Conservation (phyloP, 2,797 vertebrate species). For the Microhierax caerulescens region DNA sequence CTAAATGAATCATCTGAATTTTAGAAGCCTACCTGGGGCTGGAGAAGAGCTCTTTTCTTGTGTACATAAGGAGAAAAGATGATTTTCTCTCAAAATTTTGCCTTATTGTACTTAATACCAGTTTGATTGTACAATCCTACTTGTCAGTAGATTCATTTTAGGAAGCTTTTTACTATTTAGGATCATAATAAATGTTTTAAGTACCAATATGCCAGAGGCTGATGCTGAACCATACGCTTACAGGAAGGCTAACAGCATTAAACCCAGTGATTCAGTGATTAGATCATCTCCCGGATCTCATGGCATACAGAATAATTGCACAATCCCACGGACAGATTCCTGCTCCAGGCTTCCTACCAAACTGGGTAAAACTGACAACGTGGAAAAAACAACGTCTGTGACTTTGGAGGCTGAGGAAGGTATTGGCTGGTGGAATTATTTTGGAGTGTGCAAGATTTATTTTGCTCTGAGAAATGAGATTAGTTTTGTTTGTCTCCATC, state of each 20-base stretch:
- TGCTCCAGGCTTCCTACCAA: constrained; percentile 3
- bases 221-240: neutral
- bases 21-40: neutral
- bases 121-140: neutral
- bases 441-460: neutral
- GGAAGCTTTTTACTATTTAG: neutral
- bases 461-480: constrained; percentile 33
- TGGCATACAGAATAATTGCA: neutral
- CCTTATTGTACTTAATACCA: neutral
- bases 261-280: neutral
- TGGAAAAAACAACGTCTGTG: constrained; percentile 17
- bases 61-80: neutral
- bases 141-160: neutral
- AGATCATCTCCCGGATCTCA: neutral
- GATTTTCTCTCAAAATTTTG: neutral
- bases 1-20: neutral
- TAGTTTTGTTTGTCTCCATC: constrained; percentile 22
- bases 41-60: neutral
- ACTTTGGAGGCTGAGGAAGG: neutral
- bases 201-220: neutral
- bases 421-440: constrained; percentile 7
- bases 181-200: neutral
- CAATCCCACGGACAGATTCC: neutral
- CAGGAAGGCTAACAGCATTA: neutral
- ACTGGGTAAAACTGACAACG: constrained; percentile 14